Conservation (phyloP, 1,140 invertebrate species). For the Campoletis sonorensis region DNA sequence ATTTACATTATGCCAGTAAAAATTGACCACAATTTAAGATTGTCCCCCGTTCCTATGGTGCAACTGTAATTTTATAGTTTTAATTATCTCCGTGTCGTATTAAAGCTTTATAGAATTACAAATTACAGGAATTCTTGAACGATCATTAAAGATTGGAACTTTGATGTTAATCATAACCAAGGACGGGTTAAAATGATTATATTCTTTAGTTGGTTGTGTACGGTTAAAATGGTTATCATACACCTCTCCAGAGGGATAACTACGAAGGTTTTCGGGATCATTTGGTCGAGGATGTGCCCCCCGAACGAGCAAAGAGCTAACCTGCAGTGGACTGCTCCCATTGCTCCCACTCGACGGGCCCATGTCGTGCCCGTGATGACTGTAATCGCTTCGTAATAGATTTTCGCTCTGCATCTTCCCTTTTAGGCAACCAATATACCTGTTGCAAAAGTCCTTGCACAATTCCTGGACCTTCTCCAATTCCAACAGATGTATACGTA, state of each 20-base stretch:
- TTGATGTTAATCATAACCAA: background rate
- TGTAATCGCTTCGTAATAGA: slow-evolving; percentile 86
- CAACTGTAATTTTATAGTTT: too few species aligned
- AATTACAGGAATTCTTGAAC: background rate
- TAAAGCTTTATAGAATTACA: background rate
- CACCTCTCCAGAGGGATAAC: slow-evolving; percentile 71
- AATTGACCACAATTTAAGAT: too few species aligned
- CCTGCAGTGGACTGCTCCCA: slow-evolving; percentile 75
- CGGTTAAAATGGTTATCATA: slow-evolving; percentile 54
- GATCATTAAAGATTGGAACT: background rate
- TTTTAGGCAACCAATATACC: slow-evolving; percentile 96
- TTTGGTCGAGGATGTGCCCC: slow-evolving; percentile 48
- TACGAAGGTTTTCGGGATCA: slow-evolving; percentile 68
- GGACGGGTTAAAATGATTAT: background rate
- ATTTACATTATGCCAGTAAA: too few species aligned
- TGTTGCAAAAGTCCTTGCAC: slow-evolving; percentile 97
- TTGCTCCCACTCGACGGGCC: slow-evolving; percentile 78
- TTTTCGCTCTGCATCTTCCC: slow-evolving; percentile 98
- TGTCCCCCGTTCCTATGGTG: too few species aligned
- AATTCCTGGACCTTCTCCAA: slow-evolving; percentile 97
- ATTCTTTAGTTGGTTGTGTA: background rate
- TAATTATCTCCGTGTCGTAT: too few species aligned
- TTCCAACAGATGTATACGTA: slow-evolving; percentile 96
- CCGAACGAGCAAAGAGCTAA: slow-evolving; percentile 64
- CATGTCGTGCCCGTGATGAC: slow-evolving; percentile 77